Base-by-base conservation (phyloP, 2,888 invertebrate species). In the Microchrysa polita region DNA sequence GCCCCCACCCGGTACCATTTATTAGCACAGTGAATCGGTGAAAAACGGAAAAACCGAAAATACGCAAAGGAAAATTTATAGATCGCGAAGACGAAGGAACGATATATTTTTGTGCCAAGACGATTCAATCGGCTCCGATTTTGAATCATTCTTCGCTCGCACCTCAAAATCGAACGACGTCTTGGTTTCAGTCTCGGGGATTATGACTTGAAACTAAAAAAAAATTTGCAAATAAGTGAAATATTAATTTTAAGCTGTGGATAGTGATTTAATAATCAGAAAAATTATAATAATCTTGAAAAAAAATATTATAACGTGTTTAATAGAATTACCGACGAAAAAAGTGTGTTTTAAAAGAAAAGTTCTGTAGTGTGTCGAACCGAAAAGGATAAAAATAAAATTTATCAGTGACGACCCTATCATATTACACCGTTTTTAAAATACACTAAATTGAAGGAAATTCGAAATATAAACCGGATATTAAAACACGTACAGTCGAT, bases 91-190 rank as follows among this genome's bases (percentile, higher is more conserved):
- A 20, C 42, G 67, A 72, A 74, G 74, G 73, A 74, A 73, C 69
- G 72, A 34, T n/a, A 72, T 16, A 76, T 73, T 76, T 76, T 76
- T 72, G 73, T 74, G 73, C 73, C 74, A 72, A 73, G 69, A 44
- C 74, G 57, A 61, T 74, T 69, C 40, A 67, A 76, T 80, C 79
- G 81, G 82, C 81, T 80, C 65, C 79, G 80, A 80, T 81, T 81
- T 83, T 82, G 81, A 83, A 82, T 87, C 91, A 92, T 91, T 92
- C 91, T 91, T 92, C 92, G 92, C 92, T 92, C 90, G 90, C 92
- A 90, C 92, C 92, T 92, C 91, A 92, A 92, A 92, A 92, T 92
- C 93, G 93, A 93, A 92, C 93, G 93, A 93, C 93, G 93, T 93
- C 93, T 93, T 92, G 92, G 83, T 84, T 84, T 84, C 84, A 84